Percentiles rank a stretch among this genome's conserved stretches.
phyloP scores from a whole-genome alignment of 2,888 invertebrate genomes.

The Gryllus longicercus region DNA sequence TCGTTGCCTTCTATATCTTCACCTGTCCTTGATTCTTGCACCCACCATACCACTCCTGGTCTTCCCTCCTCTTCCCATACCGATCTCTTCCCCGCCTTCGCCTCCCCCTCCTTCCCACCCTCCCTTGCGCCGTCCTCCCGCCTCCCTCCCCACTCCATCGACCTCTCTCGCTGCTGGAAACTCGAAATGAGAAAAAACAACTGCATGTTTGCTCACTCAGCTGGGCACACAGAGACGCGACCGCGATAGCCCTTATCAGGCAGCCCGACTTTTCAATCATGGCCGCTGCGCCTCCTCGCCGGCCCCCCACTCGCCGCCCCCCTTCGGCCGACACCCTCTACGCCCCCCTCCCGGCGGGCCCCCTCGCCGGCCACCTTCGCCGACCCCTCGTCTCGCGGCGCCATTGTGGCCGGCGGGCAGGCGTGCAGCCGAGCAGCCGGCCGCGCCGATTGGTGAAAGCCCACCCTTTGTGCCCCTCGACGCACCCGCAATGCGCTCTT shows the following conservation, averaged over 20 bases:
- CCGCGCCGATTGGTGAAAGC: too few species aligned
- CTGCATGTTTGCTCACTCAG: background rate
- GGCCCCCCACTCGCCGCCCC: background rate
- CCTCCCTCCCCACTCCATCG: background rate
- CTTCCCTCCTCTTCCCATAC: background rate
- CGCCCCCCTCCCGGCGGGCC: too few species aligned
- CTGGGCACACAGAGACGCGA: background rate
- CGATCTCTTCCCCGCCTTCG: background rate
- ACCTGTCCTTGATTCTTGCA: too few species aligned
- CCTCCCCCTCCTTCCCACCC: background rate
- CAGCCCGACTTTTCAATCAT: background rate
- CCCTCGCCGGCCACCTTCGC: too few species aligned
- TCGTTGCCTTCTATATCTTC: too few species aligned
- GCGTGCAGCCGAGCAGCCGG: too few species aligned
- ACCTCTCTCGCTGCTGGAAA: background rate
- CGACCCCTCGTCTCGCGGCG: too few species aligned
- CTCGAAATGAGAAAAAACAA: background rate
- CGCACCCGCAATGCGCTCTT: too few species aligned
- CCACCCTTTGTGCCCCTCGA: too few species aligned
- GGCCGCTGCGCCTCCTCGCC: background rate
- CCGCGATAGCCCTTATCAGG: background rate
- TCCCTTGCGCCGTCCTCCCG: background rate
- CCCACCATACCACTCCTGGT: background rate
- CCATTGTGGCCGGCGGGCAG: too few species aligned
- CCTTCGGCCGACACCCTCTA: background rate